Evolutionary conservation across 2,797 vertebrate species (phyloP).

Genomic region (Sebastes aleutianus): DNA sequence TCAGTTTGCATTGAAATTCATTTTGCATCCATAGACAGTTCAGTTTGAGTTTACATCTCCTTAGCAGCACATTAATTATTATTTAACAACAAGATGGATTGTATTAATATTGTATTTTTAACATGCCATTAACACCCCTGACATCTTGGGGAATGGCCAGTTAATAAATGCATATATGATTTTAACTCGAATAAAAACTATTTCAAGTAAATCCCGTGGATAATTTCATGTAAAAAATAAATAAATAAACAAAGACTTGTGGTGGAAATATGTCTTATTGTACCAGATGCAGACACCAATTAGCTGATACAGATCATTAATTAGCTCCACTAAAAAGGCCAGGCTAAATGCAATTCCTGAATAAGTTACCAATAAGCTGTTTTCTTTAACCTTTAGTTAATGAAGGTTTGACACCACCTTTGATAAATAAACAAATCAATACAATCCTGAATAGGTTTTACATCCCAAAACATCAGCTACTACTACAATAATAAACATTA

Average conservation of each 20-base stretch:
- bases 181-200: too few relatives aligned
- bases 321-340: too few relatives aligned
- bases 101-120: background rate
- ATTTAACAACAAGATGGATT: too few relatives aligned
- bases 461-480: background rate
- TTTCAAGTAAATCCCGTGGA: too few relatives aligned
- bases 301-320: conserved; percentile 30
- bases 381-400: background rate
- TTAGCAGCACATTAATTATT: too few relatives aligned
- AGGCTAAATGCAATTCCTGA: background rate
- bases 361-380: background rate
- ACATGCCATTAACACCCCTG: background rate
- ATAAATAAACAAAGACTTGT: too few relatives aligned
- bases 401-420: background rate
- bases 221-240: background rate
- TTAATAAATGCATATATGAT: background rate
- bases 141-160: too few relatives aligned
- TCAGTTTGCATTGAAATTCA: too few relatives aligned
- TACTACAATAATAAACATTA: background rate
- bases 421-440: background rate
- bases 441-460: background rate
- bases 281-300: conserved; percentile 24
- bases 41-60: too few relatives aligned
- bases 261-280: background rate
- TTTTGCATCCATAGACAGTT: too few relatives aligned